phyloP scores from a whole-genome alignment of 2,888 invertebrate genomes.

The Polymixis lichenea region DNA sequence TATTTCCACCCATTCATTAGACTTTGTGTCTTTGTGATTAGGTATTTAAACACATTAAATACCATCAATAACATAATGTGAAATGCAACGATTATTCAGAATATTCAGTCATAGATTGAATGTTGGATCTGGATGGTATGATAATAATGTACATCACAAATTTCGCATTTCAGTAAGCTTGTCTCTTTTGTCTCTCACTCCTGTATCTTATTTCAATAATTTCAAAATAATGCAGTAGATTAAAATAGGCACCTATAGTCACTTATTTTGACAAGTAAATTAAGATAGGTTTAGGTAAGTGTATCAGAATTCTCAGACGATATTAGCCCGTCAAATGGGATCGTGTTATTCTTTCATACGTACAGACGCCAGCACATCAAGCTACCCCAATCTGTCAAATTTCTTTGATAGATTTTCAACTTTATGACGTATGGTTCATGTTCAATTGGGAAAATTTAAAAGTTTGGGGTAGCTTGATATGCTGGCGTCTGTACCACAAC shows the following conservation, averaged over 20 bases:
- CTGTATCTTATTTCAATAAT: background rate
- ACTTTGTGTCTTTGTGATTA: slow-evolving; percentile 12
- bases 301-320: background rate
- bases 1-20: slow-evolving; percentile 30
- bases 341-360: background rate
- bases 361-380: too few species aligned
- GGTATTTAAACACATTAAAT: background rate
- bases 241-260: background rate
- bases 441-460: too few species aligned
- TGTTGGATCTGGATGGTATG: background rate
- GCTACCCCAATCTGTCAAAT: too few species aligned
- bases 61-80: background rate
- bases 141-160: background rate
- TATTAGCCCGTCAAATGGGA: background rate
- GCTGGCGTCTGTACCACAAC: too few species aligned
- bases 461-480: too few species aligned
- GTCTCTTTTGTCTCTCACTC: background rate
- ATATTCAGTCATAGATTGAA: background rate
- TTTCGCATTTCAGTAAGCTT: background rate
- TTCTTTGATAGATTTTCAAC: too few species aligned
- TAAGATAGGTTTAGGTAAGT: background rate
- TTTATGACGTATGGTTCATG: too few species aligned
- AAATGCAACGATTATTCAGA: background rate
- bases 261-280: too few species aligned
- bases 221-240: background rate